These are phyloP conservation scores for Clunio marinus DNA, from an alignment of 2,888 invertebrate species.

Conservation along the genomic window DNA sequence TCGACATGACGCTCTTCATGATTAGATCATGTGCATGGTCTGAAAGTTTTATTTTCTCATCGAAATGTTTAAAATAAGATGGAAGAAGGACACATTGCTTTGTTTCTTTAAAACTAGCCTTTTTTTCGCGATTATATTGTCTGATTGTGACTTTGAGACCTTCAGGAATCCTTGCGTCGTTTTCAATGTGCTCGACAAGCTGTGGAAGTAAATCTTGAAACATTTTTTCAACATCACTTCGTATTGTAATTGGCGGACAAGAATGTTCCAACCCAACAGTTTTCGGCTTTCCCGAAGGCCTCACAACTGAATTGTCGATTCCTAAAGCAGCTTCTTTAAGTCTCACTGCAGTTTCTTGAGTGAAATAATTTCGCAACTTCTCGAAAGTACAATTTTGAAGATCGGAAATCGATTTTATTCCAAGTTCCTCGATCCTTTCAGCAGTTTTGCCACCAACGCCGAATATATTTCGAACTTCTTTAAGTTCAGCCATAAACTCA, in stretches of 20 bases:
- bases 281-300: constrained; percentile 67
- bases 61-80: constrained; percentile 57
- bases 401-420: constrained; percentile 63
- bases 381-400: constrained; percentile 60
- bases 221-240: constrained; percentile 69
- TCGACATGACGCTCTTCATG: constrained; percentile 65
- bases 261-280: constrained; percentile 77
- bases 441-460: constrained; percentile 72
- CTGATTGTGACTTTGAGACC: constrained; percentile 70
- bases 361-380: constrained; percentile 60
- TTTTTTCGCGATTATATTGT: constrained; percentile 64
- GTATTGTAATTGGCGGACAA: constrained; percentile 66
- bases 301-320: constrained; percentile 68
- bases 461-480: constrained; percentile 61
- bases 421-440: constrained; percentile 61
- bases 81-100: constrained; percentile 69
- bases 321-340: constrained; percentile 69
- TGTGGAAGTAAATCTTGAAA: constrained; percentile 65
- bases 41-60: constrained; percentile 50
- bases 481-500: constrained; percentile 62
- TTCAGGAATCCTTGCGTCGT: constrained; percentile 74
- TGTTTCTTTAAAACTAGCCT: constrained; percentile 68
- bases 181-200: constrained; percentile 62
- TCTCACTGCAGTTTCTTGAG: constrained; percentile 63
- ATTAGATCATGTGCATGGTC: constrained; percentile 62